A percentile compares a stretch with the other conserved stretches of the same genome.
phyloP scores from a whole-genome alignment of 2,797 vertebrate species.

The Pogoniulus pusillus region DNA sequence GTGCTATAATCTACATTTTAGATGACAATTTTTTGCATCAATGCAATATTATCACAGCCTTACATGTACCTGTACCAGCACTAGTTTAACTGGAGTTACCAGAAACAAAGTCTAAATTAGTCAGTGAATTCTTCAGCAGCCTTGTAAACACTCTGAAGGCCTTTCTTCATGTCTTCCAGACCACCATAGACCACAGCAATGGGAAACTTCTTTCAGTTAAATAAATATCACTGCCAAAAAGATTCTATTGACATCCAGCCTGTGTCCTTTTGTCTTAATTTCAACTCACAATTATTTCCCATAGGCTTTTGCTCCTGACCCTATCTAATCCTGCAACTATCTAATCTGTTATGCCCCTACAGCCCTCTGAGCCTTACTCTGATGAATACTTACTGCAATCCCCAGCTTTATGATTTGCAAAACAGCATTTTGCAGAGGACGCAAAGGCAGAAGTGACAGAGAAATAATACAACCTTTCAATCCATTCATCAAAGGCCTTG shows the following conservation, averaged over 20 bases:
- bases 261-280: not conserved
- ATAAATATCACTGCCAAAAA: not conserved
- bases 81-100: not conserved
- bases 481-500: slow-evolving; percentile 64
- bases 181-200: not conserved
- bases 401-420: slow-evolving; percentile 40
- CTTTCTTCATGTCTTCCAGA: not conserved
- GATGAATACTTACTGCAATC: slow-evolving; percentile 38
- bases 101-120: not conserved
- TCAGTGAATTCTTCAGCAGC: not conserved
- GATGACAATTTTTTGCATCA: not conserved
- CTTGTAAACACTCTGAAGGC: not conserved
- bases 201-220: not conserved
- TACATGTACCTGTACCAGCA: not conserved
- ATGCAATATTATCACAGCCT: not conserved
- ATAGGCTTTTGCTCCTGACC: not conserved
- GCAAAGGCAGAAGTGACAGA: slow-evolving; percentile 8
- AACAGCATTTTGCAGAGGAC: slow-evolving; percentile 18
- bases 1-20: not conserved
- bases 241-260: not conserved
- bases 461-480: slow-evolving; percentile 63
- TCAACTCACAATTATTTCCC: not conserved
- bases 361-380: not conserved
- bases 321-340: not conserved
- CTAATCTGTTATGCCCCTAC: not conserved